Evolutionary conservation across 2,888 invertebrate genomes (phyloP), one percentile per base, ranked within the genome.

Genomic region (Adineta ricciae): DNA sequence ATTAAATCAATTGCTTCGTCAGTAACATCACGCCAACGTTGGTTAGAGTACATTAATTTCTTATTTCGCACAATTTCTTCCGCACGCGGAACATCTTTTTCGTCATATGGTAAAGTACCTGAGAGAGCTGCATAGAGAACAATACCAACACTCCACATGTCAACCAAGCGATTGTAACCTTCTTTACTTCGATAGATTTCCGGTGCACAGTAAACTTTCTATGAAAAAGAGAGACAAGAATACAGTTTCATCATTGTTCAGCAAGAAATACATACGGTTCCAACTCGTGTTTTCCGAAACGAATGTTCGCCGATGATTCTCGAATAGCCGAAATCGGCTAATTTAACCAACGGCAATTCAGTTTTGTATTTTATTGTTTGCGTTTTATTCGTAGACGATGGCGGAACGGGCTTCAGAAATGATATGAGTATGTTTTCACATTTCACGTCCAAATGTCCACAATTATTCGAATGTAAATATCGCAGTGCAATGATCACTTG

Each of bases 231-330:
- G 41, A 5, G 24, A 78, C 0, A 41, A n/a, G n/a, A n/a, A n/a
- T n/a, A n/a, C n/a, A n/a, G n/a, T n/a, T n/a, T n/a, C n/a, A n/a
- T n/a, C n/a, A n/a, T n/a, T n/a, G n/a, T n/a, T n/a, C n/a, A n/a
- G n/a, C n/a, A n/a, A n/a, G n/a, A n/a, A 41, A 78, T 78, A 78
- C 78, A 41, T 41, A 78, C 78, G 24, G 78, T 78, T 41, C 78
- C 78, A 11, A 78, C 78, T 14, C 41, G 78, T 78, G 78, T 78
- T 41, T 41, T 38, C 24, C 78, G 38, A 41, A 78, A 78, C 41
- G 78, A 78, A 78, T 78, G 78, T 41, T 78, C 78, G n/a, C 38
- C 41, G n/a, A 78, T 78, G 14, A 78, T 78, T 78, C 78, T 78
- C 14, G 78, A 38, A 41, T 78, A 78, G n/a, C 78, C 78, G n/a